Base-by-base conservation (phyloP, 1,140 invertebrate species). In the Leptonema lineaticorne region DNA sequence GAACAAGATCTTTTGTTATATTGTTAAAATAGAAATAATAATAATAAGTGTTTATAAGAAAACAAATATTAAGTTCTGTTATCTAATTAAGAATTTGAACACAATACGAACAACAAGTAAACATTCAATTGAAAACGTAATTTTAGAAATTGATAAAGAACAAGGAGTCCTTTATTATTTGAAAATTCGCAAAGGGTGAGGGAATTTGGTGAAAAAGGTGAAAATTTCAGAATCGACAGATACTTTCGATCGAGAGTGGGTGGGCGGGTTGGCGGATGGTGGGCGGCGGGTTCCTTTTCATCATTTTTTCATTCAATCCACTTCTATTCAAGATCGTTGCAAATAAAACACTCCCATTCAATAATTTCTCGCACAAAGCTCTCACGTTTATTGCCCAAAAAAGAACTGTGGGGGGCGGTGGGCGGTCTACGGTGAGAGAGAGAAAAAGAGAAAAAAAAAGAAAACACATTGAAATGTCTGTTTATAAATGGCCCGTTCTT, bases 341-440 rank as follows among this genome's bases (percentile, higher is more conserved):
- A 53, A 53, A 53, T 53, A 53, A 53, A 53, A 53, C 50, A 53
- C 50, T 53, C 50, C 50, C 50, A 53, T 53, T 53, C 50, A 53
- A 53, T 53, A 53, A 53, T 53, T 53, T 53, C 20, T 53, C 22
- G 50, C 50, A 53, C 50, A 53, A 53, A 53, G 50, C 50, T 53
- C 50, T 53, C 50, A 53, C 50, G 50, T 53, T 53, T 53, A 53
- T 53, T 53, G 50, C 50, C 22, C 50, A 26, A 24, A 11, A 45
- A 45, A 45, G 14, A 45, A 45, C 11, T 33, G 11, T n/a, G n/a
- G n/a, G n/a, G n/a, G n/a, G n/a, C n/a, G n/a, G n/a, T n/a, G n/a
- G n/a, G n/a, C n/a, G n/a, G n/a, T n/a, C n/a, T n/a, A 45, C 37
- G 16, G 37, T n/a, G 16, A 45, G 11, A 45, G 16, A 45, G 11